Evolutionary conservation across 2,888 invertebrate species (phyloP), one percentile per base, ranked within the genome.

Genomic region (Acleris cristana): DNA sequence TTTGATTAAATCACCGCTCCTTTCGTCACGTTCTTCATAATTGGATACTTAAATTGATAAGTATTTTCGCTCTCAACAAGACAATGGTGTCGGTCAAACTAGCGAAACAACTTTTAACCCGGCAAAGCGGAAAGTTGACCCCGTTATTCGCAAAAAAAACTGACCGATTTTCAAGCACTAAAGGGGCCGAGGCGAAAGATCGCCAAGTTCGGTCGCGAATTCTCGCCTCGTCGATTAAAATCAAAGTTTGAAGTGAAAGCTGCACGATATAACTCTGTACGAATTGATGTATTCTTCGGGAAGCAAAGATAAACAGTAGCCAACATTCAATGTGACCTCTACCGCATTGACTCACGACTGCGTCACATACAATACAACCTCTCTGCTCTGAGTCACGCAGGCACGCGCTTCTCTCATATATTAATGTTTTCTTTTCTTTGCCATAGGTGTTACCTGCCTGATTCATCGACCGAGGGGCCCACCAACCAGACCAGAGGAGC

Each of bases 401-500:
- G 77, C 79, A 80, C 77, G 80, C 84, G 79, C 76, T 81, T 79
- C 76, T 82, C 78, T 83, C 77, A 76, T 76, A 77, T 78, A 79
- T 54, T 64, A 65, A 70, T 72, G 60, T 72, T 74, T 75, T 80
- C 86, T 86, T 81, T 87, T 86, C 63, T 67, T 86, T 78, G 77
- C 84, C 84, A 82, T 84, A 90, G 89, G 82, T 89, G 83, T 77
- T 80, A 81, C 82, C 85, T 82, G 83, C 71, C 79, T 87, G 87
- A 88, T 77, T 88, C 87, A 89, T 79, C 85, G 75, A 74, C 72
- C 71, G 73, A 71, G 74, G 75, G 74, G 76, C 76, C 75, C 75
- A 71, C 76, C 62, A 71, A 77, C 26, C 62, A 57, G 76, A 79
- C 72, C 72, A 76, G 59, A 71, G 62, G 56, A 62, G 21, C 23